Percentiles rank a stretch among this genome's conserved stretches.
Conservation (phyloP, 37 sponge, comb jelly and placozoan species). For the Oscarella lobularis region DNA sequence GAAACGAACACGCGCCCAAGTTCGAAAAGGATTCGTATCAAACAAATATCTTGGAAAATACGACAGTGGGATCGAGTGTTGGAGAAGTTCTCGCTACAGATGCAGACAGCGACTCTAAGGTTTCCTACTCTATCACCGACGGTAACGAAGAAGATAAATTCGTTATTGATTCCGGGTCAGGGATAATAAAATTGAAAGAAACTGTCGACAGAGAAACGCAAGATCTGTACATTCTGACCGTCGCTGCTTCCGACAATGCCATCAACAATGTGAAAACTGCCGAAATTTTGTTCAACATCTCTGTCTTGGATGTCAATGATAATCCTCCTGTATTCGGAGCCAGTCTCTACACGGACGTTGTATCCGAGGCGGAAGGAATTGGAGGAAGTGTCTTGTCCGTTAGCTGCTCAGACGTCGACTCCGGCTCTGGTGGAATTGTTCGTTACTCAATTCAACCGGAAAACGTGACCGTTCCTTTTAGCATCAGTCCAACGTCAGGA, state of each 20-base stretch:
- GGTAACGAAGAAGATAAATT: slow-evolving; percentile 46
- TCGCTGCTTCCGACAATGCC: slow-evolving; percentile 6
- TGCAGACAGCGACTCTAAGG: background rate
- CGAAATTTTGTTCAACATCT: slow-evolving; percentile 1
- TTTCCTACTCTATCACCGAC: slow-evolving; percentile 30
- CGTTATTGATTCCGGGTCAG: slow-evolving; percentile 33
- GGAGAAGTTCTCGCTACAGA: slow-evolving; percentile 21
- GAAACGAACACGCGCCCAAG: background rate
- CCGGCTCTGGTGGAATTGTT: background rate
- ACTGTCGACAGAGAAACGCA: slow-evolving; percentile 17
- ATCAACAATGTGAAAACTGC: background rate
- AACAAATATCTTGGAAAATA: slow-evolving; percentile 14
- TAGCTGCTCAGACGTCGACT: background rate
- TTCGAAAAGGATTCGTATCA: slow-evolving; percentile 18
- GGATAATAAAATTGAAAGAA: slow-evolving; percentile 40
- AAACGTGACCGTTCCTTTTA: slow-evolving; percentile 7
- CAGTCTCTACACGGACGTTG: background rate
- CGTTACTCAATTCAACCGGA: background rate
- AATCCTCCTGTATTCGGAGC: slow-evolving; percentile 16
- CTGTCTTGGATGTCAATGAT: slow-evolving; percentile 19
- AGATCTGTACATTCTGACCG: background rate
- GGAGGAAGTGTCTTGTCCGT: background rate
- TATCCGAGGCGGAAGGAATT: background rate
- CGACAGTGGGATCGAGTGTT: slow-evolving; percentile 8
- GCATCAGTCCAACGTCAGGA: slow-evolving; percentile 15